These are phyloP conservation scores for Diachasma alloeum DNA, from an alignment of 1,140 invertebrate species.

Conservation along the genomic window DNA sequence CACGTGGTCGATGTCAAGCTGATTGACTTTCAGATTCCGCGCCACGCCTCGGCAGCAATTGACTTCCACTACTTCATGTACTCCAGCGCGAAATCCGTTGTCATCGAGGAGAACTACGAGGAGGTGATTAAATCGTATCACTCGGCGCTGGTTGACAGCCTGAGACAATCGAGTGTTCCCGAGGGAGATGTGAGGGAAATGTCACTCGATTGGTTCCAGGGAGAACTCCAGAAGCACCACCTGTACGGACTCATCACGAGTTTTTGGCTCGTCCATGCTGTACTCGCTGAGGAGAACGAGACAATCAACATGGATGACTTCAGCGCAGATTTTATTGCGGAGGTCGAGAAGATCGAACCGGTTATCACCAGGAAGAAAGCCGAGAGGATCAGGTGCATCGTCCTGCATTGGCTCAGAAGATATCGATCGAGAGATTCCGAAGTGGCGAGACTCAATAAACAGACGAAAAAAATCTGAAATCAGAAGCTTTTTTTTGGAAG, in stretches of 20 bases:
- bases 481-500: no score
- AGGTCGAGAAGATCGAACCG: neutral
- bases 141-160: slow-evolving; percentile 32
- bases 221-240: slow-evolving; percentile 39
- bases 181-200: slow-evolving; percentile 27
- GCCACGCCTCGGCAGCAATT: slow-evolving; percentile 45
- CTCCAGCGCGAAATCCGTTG: slow-evolving; percentile 41
- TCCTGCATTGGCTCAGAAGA: neutral
- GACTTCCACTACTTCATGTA: slow-evolving; percentile 57
- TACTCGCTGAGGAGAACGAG: slow-evolving; percentile 33
- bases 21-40: slow-evolving; percentile 55
- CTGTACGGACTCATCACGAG: slow-evolving; percentile 43
- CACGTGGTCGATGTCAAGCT: slow-evolving; percentile 44
- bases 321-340: slow-evolving; percentile 2
- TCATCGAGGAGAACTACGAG: slow-evolving; percentile 47
- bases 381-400: slow-evolving; percentile 24
- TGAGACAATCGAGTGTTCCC: slow-evolving; percentile 25
- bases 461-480: no score
- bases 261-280: slow-evolving; percentile 43
- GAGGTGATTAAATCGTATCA: slow-evolving; percentile 51
- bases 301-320: slow-evolving; percentile 17
- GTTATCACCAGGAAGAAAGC: slow-evolving; percentile 3
- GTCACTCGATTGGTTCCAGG: slow-evolving; percentile 40
- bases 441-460: no score
- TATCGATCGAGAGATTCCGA: neutral